Base-by-base conservation (phyloP, 1,140 invertebrate genomes). In the Platyscapa corneri region DNA sequence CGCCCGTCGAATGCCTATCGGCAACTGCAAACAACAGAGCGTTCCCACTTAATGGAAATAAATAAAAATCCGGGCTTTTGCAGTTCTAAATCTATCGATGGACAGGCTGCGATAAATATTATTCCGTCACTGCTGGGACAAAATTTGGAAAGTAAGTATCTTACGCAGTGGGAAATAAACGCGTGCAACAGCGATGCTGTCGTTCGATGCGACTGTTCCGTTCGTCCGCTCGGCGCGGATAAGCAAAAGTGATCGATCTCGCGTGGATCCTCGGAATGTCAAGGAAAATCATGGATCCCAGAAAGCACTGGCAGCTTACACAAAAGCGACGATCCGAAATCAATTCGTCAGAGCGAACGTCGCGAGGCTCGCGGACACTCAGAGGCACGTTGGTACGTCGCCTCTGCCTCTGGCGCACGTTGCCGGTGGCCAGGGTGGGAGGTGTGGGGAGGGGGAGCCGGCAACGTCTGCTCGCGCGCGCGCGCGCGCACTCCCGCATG, bases 401-500 rank as follows among this genome's bases (percentile, higher is more conserved):
- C 6, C 56, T 27, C 56, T 5, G 20, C 5, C 20, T 27, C 5
- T 23, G 23, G 3, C 65, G 30, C 30, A 20, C 65, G 3, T 30
- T 16, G 3, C 30, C 30, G 1, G 65, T n/a, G 0, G n/a, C 18
- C 75, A 23, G 12, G n/a, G 30, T 18, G n/a, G 39, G 18, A 3
- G n/a, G 7, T 0, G 46, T 3, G 1, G 8, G 39, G 16, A 1
- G 39, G 30, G 46, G 18, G n/a, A 76, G 14, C 65, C 30, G 32
- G 30, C 39, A 37, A 53, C 37, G 70, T 42, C 37, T 74, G 39
- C 30, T 20, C 60, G 46, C 49, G 46, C 49, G 77, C 75, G 60
- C 53, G 34, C 70, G 42, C 49, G 49, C 53, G 42, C 70, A 56
- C 70, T 39, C 77, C 56, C 77, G 81, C 49, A 60, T 82, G 81